phyloP scores from a whole-genome alignment of 2,888 invertebrate species.

The Spilosoma lubricipeda region DNA sequence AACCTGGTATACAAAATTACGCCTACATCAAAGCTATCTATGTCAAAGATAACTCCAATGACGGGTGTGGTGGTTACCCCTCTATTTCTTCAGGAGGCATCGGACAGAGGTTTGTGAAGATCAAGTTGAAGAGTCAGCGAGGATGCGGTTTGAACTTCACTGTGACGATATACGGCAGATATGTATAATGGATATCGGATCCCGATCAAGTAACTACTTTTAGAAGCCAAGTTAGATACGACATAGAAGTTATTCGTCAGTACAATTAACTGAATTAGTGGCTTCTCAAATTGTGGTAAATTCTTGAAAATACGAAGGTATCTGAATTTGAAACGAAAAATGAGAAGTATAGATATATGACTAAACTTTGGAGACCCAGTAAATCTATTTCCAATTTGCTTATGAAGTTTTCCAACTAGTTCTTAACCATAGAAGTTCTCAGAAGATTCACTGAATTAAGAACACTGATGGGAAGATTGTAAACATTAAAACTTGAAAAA shows the following conservation, averaged over 20 bases:
- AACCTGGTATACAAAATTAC: constrained; percentile 70
- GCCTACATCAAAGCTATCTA: constrained; percentile 73
- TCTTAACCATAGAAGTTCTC: background rate
- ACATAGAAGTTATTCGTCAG: background rate
- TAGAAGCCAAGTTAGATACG: background rate
- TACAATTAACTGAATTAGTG: background rate
- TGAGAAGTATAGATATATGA: background rate
- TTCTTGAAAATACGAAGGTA: background rate
- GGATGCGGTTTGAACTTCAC: constrained; percentile 77
- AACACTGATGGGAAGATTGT: background rate
- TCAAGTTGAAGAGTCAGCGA: constrained; percentile 79
- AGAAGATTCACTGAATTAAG: background rate
- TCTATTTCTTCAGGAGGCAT: constrained; percentile 75
- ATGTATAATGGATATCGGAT: constrained; percentile 42
- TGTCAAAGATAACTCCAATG: constrained; percentile 70
- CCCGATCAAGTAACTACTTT: background rate
- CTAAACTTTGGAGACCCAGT: background rate
- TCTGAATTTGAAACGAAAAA: background rate
- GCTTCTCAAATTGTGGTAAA: constrained; percentile 5
- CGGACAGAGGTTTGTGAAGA: constrained; percentile 75
- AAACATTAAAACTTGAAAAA: background rate
- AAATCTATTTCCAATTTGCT: background rate
- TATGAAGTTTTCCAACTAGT: background rate
- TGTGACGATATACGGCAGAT: constrained; percentile 77
- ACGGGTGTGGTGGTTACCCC: constrained; percentile 76